Evolutionary conservation across 2,113 vertebrate genomes (phyloP).

Genomic region (Aegithalos caudatus): DNA sequence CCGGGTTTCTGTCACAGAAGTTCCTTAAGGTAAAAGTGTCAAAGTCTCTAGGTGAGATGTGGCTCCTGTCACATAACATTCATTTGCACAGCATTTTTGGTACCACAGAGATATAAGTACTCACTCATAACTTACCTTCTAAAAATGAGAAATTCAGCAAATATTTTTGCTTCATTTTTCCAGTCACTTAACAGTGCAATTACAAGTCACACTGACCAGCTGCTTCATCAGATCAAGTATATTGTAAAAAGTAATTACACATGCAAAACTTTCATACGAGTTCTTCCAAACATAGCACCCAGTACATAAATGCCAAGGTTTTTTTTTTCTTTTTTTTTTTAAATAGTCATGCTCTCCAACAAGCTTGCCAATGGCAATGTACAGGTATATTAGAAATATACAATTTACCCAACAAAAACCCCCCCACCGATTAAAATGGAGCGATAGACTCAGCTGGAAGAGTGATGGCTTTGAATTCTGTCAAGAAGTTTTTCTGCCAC

Average conservation of each 20-base stretch:
- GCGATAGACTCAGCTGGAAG: slow-evolving; percentile 17
- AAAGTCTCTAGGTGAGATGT: background rate
- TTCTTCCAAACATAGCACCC: background rate
- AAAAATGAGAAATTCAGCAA: background rate
- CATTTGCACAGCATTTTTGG: background rate
- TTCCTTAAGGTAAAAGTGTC: background rate
- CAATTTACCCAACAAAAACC: background rate
- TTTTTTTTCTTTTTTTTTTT: background rate
- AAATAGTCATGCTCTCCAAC: background rate
- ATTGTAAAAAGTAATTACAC: background rate
- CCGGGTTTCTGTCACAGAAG: background rate
- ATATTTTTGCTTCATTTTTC: background rate
- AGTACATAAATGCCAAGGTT: background rate
- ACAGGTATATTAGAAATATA: background rate
- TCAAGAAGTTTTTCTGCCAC: slow-evolving; percentile 83
- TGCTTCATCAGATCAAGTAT: background rate
- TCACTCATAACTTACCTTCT: background rate
- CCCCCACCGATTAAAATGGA: background rate
- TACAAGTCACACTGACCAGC: background rate
- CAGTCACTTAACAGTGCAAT: background rate
- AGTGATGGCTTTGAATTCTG: slow-evolving; percentile 69
- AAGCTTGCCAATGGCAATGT: background rate
- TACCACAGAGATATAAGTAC: background rate
- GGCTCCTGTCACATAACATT: background rate
- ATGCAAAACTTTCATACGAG: background rate